Evolutionary conservation across 37 sponge, comb jelly and placozoan genomes (phyloP).

Genomic region (Geodia barretti): DNA sequence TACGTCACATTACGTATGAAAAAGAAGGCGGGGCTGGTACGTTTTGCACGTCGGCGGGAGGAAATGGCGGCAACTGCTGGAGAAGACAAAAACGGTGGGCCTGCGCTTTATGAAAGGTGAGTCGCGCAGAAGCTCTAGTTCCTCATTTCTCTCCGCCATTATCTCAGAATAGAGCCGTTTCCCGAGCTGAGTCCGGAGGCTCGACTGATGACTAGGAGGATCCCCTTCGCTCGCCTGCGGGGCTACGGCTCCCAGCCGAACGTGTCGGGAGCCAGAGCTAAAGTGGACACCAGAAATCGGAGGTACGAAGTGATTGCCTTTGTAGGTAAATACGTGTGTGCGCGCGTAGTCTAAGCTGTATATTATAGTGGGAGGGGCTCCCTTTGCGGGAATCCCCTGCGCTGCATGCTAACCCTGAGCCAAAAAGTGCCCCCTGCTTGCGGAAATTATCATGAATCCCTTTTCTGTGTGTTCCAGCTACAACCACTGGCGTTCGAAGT

Average conservation of each 20-base stretch:
- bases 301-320: too few species aligned
- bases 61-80: background rate
- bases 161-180: too few species aligned
- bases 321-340: too few species aligned
- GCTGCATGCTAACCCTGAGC: too few species aligned
- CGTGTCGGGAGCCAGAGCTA: background rate
- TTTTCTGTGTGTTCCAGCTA: too few species aligned
- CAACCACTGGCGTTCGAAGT: background rate
- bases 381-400: too few species aligned
- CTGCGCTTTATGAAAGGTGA: background rate
- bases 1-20: background rate
- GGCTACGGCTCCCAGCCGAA: background rate
- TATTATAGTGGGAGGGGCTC: too few species aligned
- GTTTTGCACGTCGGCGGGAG: background rate
- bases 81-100: too few species aligned
- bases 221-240: constrained; percentile 16
- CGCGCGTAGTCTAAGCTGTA: too few species aligned
- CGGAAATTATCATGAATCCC: too few species aligned
- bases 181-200: constrained; percentile 22
- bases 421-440: too few species aligned
- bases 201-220: constrained; percentile 14
- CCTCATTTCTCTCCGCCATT: too few species aligned
- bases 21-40: background rate
- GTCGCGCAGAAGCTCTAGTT: background rate
- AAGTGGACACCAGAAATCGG: constrained; percentile 23